Conservation (phyloP, 2,888 invertebrate genomes). For the Melanostoma scalare region DNA sequence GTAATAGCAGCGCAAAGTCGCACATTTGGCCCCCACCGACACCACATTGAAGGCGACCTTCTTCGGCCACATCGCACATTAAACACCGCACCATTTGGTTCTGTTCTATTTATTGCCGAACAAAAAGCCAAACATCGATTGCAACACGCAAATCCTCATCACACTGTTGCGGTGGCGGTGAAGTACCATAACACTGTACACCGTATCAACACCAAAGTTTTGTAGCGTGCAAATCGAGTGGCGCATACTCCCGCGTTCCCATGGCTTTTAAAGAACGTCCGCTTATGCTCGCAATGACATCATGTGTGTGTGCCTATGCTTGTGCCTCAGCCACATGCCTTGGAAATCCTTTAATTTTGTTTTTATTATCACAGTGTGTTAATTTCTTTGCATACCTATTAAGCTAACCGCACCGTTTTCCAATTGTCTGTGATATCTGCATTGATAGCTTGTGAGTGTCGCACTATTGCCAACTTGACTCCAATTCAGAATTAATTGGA, state of each 20-base stretch:
- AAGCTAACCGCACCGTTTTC: conserved; percentile 63
- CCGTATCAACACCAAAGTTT: conserved; percentile 9
- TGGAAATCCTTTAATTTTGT: conserved; percentile 69
- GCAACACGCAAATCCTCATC: conserved; percentile 70
- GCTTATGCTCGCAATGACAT: conserved; percentile 48
- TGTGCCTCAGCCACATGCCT: conserved; percentile 45
- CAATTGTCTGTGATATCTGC: conserved; percentile 66
- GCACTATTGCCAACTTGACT: background rate
- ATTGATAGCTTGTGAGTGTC: conserved; percentile 30
- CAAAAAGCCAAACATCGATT: conserved; percentile 70
- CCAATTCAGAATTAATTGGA: background rate
- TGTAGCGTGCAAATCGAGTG: conserved; percentile 17
- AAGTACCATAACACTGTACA: background rate
- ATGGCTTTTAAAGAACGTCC: conserved; percentile 17
- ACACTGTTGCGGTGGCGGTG: background rate
- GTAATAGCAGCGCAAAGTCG: conserved; percentile 48
- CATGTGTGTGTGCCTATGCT: conserved; percentile 42
- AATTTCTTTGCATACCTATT: conserved; percentile 69
- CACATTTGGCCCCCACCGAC: conserved; percentile 43
- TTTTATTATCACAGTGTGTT: conserved; percentile 67
- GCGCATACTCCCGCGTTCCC: conserved; percentile 62
- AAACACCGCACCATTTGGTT: conserved; percentile 55
- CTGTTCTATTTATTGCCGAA: conserved; percentile 72
- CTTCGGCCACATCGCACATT: conserved; percentile 44
- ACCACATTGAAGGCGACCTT: conserved; percentile 58